Percentiles rank a stretch among this genome's conserved stretches.
Conservation (phyloP, 2,797 vertebrate genomes). For the Clarias laeviceps region DNA sequence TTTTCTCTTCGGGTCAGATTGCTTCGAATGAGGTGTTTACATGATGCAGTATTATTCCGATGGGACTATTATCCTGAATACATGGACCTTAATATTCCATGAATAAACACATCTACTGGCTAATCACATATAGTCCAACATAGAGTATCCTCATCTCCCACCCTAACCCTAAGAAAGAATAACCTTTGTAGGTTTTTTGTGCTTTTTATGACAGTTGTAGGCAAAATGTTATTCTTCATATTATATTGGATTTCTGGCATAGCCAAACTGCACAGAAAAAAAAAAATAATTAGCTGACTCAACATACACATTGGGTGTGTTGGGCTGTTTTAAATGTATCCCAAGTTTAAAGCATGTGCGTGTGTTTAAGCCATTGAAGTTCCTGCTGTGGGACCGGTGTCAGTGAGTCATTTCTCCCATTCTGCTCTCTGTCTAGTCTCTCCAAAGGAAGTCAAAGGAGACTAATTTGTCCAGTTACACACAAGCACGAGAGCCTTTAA, state of each 20-base stretch:
- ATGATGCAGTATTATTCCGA: no score
- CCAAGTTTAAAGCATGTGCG: background rate
- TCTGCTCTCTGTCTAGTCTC: conserved; percentile 11
- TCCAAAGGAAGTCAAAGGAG: conserved; percentile 3
- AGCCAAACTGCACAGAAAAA: no score
- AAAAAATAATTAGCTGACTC: background rate
- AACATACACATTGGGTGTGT: background rate
- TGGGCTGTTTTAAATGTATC: background rate
- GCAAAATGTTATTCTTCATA: no score
- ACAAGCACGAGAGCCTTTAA: background rate
- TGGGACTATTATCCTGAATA: no score
- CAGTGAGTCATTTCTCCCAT: conserved; percentile 46
- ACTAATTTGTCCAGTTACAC: conserved; percentile 13
- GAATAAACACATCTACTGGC: background rate
- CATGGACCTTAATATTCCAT: no score
- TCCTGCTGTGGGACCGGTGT: background rate
- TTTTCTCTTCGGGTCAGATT: no score
- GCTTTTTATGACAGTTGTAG: background rate
- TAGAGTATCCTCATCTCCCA: background rate
- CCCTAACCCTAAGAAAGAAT: background rate
- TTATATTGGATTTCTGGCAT: no score
- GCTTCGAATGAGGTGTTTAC: no score
- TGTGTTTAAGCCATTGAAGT: background rate
- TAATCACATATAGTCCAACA: background rate
- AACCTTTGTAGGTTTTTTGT: background rate